Base-by-base conservation (phyloP, 2,888 invertebrate species). In the Sarcophaga rosellei region DNA sequence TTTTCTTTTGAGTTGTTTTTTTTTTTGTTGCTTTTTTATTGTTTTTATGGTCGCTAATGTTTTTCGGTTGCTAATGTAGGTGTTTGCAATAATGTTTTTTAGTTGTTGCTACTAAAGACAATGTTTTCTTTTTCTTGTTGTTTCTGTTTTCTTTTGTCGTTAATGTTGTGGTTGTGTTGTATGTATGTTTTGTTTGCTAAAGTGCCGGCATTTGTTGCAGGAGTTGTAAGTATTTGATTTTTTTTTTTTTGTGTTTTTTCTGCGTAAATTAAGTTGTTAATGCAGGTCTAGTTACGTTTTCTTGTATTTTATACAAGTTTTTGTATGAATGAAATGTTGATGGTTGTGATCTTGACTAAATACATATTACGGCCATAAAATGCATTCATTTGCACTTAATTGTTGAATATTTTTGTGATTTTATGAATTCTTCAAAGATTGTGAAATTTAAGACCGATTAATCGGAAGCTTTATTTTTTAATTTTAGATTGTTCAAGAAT, bases 31-130 rank as follows among this genome's bases (percentile, higher is more conserved):
- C 25, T 76, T 57, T 59, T 70, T 45, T 44, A 59, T 76, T 70
- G 69, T 70, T 53, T 66, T 35, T 66, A 20, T 74, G 66, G 53
- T 53, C 53, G 53, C 53, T 17, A 15, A 53, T 53, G 15, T 17
- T 53, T 53, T 53, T 15, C 53, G 53, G 12, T 17, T 53, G 15
- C 53, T 53, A 53, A 69, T 78, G 86, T 86, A 84, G 86, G 86
- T 86, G 84, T 82, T 79, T 63, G 66, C 70, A 75, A 75, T 82
- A 65, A 80, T 87, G 87, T 86, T 87, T 77, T 81, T 76, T 84
- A 69, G 80, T 87, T 63, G 81, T 87, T 85, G 68, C 74, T 76
- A 68, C 61, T 15, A 53, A 53, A 81, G 3, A 47, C 0, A 53
- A 53, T 53, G 17, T 15, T 4, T 53, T 53, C 1, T 15, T 47